phyloP scores from a whole-genome alignment of 2,888 invertebrate species.

The Hyppa rectilinea region DNA sequence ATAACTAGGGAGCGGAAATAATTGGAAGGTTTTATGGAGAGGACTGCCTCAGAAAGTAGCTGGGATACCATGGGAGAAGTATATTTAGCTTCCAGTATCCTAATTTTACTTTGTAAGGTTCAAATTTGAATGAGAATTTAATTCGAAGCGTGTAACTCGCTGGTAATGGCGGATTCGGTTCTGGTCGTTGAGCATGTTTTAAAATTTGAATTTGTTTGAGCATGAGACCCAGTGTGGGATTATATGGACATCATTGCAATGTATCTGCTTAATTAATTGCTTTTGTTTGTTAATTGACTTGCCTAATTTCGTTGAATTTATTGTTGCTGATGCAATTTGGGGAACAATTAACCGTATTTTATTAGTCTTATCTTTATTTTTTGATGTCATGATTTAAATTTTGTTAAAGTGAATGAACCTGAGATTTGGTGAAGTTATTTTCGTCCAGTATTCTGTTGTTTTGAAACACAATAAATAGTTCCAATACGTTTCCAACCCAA shows the following conservation, averaged over 20 bases:
- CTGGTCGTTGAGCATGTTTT: constrained; percentile 78
- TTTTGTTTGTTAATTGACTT: constrained; percentile 71
- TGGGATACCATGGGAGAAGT: constrained; percentile 54
- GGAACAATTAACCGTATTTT: constrained; percentile 61
- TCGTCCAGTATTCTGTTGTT: neutral
- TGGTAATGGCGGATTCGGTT: constrained; percentile 73
- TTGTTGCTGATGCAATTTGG: constrained; percentile 59
- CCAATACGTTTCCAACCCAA: constrained; percentile 5
- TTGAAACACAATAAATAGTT: constrained; percentile 11
- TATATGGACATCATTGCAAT: constrained; percentile 71
- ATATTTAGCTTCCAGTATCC: constrained; percentile 64
- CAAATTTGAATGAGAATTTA: constrained; percentile 68
- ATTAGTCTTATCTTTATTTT: constrained; percentile 54
- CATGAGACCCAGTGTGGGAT: constrained; percentile 70
- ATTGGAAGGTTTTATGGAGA: constrained; percentile 84
- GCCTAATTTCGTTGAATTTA: constrained; percentile 62
- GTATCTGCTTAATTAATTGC: constrained; percentile 73
- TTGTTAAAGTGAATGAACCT: constrained; percentile 27
- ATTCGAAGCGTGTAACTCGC: constrained; percentile 68
- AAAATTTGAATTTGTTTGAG: constrained; percentile 75
- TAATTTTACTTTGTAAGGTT: constrained; percentile 68
- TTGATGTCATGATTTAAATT: constrained; percentile 27
- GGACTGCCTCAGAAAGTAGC: constrained; percentile 69
- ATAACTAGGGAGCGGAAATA: constrained; percentile 84
- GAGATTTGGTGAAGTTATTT: constrained; percentile 3